Conservation (phyloP, 2,797 vertebrate genomes). For the Sorex maritimensis region DNA sequence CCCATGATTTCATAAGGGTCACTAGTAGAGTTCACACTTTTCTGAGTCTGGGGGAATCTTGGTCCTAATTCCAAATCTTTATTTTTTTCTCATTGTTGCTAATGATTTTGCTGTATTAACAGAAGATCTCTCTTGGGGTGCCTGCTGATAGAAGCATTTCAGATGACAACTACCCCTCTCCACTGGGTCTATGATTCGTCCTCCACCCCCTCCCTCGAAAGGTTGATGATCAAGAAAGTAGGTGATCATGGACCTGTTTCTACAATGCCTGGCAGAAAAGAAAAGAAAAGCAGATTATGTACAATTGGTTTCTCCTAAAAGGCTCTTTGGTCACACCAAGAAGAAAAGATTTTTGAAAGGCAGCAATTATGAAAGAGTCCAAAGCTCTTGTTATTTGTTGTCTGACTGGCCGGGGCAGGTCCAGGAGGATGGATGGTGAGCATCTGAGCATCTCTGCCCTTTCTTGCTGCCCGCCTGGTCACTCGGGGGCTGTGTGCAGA, state of each 20-base stretch:
- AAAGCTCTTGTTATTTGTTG: background rate
- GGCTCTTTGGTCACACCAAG: background rate
- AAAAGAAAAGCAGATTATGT: background rate
- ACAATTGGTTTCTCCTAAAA: background rate
- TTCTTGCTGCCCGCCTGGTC: background rate
- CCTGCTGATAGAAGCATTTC: background rate
- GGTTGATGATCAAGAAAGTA: background rate
- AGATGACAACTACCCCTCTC: background rate
- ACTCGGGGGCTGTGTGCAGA: background rate
- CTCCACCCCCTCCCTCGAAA: background rate
- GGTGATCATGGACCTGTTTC: background rate
- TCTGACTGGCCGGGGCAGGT: fast-evolving
- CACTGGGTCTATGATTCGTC: background rate
- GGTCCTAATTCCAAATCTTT: background rate
- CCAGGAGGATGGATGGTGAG: fast-evolving
- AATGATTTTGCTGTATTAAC: background rate
- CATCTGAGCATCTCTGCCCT: fast-evolving
- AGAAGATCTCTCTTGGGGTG: background rate
- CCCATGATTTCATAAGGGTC: background rate
- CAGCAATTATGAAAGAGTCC: background rate
- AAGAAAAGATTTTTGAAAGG: background rate
- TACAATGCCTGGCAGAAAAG: background rate
- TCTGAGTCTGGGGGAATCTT: background rate
- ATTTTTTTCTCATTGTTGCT: background rate
- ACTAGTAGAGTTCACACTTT: no score